These are phyloP conservation scores for Melanogrammus aeglefinus DNA, from an alignment of 2,797 vertebrate species.

Conservation along the genomic window DNA sequence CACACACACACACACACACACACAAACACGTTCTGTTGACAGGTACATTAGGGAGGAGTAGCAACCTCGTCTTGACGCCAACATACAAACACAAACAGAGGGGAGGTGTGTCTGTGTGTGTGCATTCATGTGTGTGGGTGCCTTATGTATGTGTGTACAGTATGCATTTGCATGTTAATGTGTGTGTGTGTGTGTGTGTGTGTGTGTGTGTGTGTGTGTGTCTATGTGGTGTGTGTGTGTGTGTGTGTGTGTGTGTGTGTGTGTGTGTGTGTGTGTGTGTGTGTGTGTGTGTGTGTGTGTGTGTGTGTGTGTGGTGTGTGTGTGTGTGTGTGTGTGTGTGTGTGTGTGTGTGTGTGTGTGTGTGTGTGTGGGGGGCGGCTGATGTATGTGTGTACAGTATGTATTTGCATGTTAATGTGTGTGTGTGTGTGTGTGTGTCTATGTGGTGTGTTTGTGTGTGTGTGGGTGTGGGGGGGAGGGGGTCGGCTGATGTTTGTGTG, in stretches of 20 bases:
- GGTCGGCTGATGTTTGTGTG: too few relatives aligned
- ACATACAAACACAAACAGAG: not conserved
- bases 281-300: not conserved
- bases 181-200: constrained; percentile 3
- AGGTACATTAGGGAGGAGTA: constrained; percentile 56
- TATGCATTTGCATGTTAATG: too few relatives aligned
- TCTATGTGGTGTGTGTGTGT: too few relatives aligned
- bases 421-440: not conserved
- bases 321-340: constrained; percentile 8
- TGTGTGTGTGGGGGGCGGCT: too few relatives aligned
- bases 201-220: not conserved
- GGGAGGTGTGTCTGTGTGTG: too few relatives aligned
- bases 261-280: not conserved
- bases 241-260: constrained; percentile 1
- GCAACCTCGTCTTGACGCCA: constrained; percentile 46
- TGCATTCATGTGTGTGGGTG: too few relatives aligned
- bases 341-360: constrained; percentile 2
- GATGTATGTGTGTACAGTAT: too few relatives aligned
- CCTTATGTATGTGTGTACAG: too few relatives aligned
- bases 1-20: not conserved
- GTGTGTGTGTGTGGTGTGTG: not conserved
- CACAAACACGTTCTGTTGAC: constrained; percentile 15
- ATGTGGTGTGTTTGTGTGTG: not conserved
- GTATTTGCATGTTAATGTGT: too few relatives aligned
- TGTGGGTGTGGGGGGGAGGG: too few relatives aligned